These are phyloP conservation scores for Berghia stephanieae DNA, from an alignment of 1,140 invertebrate genomes.

Conservation along the genomic window DNA sequence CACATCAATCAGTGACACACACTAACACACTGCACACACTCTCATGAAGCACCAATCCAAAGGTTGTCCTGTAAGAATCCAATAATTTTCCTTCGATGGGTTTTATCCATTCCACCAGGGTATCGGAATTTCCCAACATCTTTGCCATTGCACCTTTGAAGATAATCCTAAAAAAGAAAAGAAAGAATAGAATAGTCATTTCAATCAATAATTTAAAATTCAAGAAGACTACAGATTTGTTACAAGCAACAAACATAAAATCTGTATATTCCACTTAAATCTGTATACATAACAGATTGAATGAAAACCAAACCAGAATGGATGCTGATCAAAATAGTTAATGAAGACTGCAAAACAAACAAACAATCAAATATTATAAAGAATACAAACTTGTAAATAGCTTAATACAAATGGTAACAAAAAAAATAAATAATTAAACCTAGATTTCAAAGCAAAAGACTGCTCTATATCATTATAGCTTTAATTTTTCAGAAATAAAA, in stretches of 20 bases:
- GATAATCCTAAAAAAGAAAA: constrained; percentile 57
- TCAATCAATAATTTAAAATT: background rate
- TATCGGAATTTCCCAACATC: constrained; percentile 63
- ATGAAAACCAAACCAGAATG: no score
- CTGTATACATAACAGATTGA: no score
- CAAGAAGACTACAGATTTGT: background rate
- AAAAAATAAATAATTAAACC: no score
- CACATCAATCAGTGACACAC: background rate
- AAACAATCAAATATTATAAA: no score
- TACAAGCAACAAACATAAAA: background rate
- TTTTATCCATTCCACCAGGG: constrained; percentile 65
- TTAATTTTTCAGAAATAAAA: no score
- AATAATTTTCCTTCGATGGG: constrained; percentile 64
- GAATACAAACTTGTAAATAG: no score
- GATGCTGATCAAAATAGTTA: no score
- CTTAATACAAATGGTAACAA: no score
- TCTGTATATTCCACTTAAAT: no score
- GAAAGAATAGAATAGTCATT: background rate
- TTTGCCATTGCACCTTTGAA: constrained; percentile 59
- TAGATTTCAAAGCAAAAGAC: no score
- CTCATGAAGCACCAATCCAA: constrained; percentile 64
- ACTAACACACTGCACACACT: constrained; percentile 26
- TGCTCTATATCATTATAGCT: no score
- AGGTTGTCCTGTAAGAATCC: constrained; percentile 66
- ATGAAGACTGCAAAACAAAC: no score